Base-by-base conservation (phyloP, 2,888 invertebrate genomes). In the Drosophila fungiperda region DNA sequence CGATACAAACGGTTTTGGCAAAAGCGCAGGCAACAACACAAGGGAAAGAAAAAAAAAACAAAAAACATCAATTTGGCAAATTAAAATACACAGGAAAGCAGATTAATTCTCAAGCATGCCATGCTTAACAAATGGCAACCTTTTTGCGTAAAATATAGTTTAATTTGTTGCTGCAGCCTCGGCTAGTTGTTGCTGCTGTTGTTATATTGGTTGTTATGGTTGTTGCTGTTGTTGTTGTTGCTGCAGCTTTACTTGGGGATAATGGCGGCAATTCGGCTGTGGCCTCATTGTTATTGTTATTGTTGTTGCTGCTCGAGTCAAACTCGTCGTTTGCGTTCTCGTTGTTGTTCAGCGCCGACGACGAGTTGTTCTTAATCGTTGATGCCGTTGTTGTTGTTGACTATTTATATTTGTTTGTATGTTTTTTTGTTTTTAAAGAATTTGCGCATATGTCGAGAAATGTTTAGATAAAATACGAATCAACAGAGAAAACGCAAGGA, bases 61-160 rank as follows among this genome's bases (percentile, higher is more conserved):
- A 40, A 26, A 55, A 26, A 26, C 17, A 17, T n/a, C 23, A 4
- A 45, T 15, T 49, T 61, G 9, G 78, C 78, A 78, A 78, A 81
- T 68, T 17, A 78, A 63, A 82, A 73, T 55, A 40, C 23, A 58
- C 26, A 78, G 12, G 59, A 76, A 77, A 62, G 64, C 54, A 52
- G 52, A 81, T 78, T 68, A 52, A 72, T 69, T 76, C 52, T 63
- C 50, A 73, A 45, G 61, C 85, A 90, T 90, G 90, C 85, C 90
- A 77, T 90, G 78, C 78, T 81, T 74, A 80, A 73, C 53, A 83
- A 88, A 68, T 78, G 84, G 90, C 90, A 90, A 85, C 85, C 85
- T 86, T 86, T 86, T 86, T 86, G 75, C 78, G 89, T 78, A 86
- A 83, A 61, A 86, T 83, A 90, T 86, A 78, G 75, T 90, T 90